Evolutionary conservation across 2,113 vertebrate genomes (phyloP).

Genomic region (Sapayoa aenigma): DNA sequence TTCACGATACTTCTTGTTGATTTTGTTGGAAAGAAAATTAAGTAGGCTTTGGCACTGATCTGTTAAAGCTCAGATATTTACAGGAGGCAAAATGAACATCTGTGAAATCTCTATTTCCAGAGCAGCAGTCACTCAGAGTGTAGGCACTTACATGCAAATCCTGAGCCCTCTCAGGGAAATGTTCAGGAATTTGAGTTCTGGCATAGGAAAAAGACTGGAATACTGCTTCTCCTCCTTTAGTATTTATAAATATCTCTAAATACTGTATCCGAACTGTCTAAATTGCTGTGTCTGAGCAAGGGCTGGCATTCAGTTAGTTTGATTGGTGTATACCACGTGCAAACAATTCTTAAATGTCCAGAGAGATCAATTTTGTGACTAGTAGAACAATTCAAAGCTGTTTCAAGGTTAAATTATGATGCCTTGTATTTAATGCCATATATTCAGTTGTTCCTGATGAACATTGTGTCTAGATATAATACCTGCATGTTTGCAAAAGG

Average conservation of each 20-base stretch:
- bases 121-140: not conserved
- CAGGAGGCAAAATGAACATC: not conserved
- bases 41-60: not conserved
- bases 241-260: not conserved
- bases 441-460: not conserved
- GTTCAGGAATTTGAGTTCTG: not conserved
- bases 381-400: rapidly evolving
- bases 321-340: not conserved
- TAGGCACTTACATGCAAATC: not conserved
- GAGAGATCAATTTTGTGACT: not conserved
- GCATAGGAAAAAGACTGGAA: not conserved
- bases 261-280: not conserved
- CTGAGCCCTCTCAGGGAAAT: not conserved
- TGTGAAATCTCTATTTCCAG: not conserved
- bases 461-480: not conserved
- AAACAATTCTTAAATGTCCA: not conserved
- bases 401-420: not conserved
- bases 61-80: not conserved
- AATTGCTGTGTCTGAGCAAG: not conserved
- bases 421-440: not conserved
- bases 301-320: not conserved
- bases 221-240: not conserved
- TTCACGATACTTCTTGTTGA: not conserved
- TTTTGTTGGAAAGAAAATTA: not conserved
- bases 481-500: not conserved